Base-by-base conservation (phyloP, 2,113 vertebrate species). In the Sminthopsis crassicaudata region DNA sequence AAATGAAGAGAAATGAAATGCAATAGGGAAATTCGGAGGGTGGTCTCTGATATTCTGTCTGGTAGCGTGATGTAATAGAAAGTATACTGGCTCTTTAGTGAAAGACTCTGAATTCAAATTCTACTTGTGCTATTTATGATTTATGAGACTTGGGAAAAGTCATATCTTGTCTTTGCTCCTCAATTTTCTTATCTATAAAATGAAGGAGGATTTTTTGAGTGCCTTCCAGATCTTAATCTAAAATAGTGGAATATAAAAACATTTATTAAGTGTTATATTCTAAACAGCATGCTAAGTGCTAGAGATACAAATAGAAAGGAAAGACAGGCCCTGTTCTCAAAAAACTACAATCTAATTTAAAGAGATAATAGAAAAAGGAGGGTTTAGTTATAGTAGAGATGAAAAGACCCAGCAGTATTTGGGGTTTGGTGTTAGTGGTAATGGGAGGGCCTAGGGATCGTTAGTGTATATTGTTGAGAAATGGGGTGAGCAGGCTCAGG, bases 241-340 rank as follows among this genome's bases (percentile, higher is more conserved):
- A 76, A 42, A n/a, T 22, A 22, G 4, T 19, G 19, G 36, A 76
- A 76, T 76, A 76, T 16, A 42, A 76, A 76, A 42, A 25, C 93
- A 92, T 91, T 96, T 90, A 94, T 36, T 91, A 76, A 95, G 42
- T 90, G 92, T 23, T 76, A 19, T 67, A 54, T 90, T 93, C 54
- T 25, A 91, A 95, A 55, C 30, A 8, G 12, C 90, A 14, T 60
- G 54, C 48, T 48, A 60, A 67, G 42, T 57, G 57, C 46, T 93
- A 11, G 52, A 84, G 92, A 50, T 42, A 26, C 2, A 46, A 46
- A 76, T 76, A 76, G 52, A 54, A 94, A 90, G 54, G 26, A 5
- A 12, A 91, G 48, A 27, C 30, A 50, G 67, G n/a, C 3, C 27
- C 30, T 91, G 30, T 8, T 52, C 46, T 90, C 12, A 19, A 54